These are phyloP conservation scores for Eolophus roseicapilla DNA, from an alignment of 2,113 vertebrate genomes.

Conservation along the genomic window DNA sequence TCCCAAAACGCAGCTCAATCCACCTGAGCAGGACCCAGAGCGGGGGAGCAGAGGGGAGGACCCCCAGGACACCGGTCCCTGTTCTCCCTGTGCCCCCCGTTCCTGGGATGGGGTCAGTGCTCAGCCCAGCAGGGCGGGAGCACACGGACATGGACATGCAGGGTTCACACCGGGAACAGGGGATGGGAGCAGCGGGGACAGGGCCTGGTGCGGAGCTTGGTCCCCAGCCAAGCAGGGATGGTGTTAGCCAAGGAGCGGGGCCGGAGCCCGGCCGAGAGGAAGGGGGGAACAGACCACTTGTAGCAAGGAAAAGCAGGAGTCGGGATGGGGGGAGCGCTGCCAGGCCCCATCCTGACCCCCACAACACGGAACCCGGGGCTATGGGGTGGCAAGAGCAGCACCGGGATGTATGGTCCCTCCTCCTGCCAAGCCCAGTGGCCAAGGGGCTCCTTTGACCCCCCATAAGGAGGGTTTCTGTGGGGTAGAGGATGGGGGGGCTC, in stretches of 20 bases:
- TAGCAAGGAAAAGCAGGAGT: neutral
- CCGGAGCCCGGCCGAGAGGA: fast-evolving
- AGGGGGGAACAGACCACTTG: neutral
- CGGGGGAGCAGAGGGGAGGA: neutral
- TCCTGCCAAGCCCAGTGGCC: fast-evolving
- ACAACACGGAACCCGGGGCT: fast-evolving
- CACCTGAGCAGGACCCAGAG: neutral
- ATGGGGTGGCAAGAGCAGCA: neutral
- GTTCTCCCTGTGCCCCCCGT: neutral
- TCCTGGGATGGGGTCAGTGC: neutral
- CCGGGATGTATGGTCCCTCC: fast-evolving
- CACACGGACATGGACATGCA: neutral
- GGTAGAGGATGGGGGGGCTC: fast-evolving
- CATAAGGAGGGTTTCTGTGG: fast-evolving
- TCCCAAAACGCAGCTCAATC: neutral
- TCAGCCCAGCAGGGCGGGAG: neutral
- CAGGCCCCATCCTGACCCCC: neutral
- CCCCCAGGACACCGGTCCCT: neutral
- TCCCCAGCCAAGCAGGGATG: neutral
- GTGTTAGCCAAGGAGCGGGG: neutral
- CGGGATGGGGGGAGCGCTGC: fast-evolving
- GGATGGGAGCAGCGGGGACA: neutral
- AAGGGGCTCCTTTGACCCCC: fast-evolving
- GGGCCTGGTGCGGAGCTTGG: neutral
- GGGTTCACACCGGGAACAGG: neutral